Percentiles rank a stretch among this genome's conserved stretches.
Evolutionary conservation across 2,113 vertebrate genomes (phyloP).

Genomic region (Benitochromis conjunctus): DNA sequence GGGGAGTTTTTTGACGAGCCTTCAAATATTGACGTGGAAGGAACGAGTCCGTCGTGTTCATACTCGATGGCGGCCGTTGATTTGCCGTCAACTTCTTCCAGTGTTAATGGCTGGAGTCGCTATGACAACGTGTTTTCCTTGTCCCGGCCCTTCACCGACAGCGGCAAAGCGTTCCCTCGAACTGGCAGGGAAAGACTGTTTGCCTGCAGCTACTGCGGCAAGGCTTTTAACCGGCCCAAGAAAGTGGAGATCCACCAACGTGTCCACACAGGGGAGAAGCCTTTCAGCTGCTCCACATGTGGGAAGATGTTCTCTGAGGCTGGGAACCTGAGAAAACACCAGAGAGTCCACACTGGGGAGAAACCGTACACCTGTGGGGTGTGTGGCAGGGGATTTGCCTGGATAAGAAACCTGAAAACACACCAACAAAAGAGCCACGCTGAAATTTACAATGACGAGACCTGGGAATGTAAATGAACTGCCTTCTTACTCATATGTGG

Average conservation of each 20-base stretch:
- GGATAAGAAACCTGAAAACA: conserved; percentile 72
- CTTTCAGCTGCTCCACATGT: conserved; percentile 70
- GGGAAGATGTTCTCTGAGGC: conserved; percentile 72
- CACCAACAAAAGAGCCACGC: conserved; percentile 70
- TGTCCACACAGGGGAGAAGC: conserved; percentile 72
- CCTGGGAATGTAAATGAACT: neutral
- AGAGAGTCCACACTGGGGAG: conserved; percentile 71
- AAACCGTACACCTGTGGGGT: conserved; percentile 65
- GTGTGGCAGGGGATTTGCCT: conserved; percentile 67
- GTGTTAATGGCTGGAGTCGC: conserved; percentile 12
- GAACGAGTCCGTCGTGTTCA: conserved; percentile 3
- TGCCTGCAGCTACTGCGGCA: conserved; percentile 70
- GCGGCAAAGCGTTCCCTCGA: neutral
- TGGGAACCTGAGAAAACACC: conserved; percentile 73
- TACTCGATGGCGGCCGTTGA: conserved; percentile 11
- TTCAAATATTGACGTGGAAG: neutral
- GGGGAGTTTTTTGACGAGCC: conserved; percentile 31
- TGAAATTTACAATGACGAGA: conserved; percentile 17
- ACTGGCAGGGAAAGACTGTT: conserved; percentile 64
- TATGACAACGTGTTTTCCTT: neutral
- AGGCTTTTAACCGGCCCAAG: conserved; percentile 72
- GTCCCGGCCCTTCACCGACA: neutral
- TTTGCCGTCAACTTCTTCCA: conserved; percentile 36
- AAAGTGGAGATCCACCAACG: conserved; percentile 76
- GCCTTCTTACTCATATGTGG: neutral